phyloP scores from a whole-genome alignment of 2,888 invertebrate genomes.

The Erpobdella octoculata region DNA sequence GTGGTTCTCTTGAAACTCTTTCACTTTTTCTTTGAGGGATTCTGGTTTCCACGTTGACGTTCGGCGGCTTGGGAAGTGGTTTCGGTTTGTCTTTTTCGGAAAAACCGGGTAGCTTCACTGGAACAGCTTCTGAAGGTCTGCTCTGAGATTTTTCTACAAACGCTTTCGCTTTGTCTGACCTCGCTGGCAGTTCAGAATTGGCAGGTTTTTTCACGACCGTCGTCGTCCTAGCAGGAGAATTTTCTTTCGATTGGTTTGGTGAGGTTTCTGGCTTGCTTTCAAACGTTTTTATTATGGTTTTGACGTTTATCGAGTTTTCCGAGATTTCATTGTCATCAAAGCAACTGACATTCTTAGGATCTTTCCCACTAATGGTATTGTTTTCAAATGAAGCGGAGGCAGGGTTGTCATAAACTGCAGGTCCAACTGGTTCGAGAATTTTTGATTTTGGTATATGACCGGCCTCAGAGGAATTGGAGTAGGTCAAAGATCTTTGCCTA shows the following conservation, averaged over 20 bases:
- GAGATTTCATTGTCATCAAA: too few relatives aligned
- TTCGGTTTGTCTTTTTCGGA: not conserved
- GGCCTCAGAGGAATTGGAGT: not conserved
- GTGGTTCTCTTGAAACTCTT: not conserved
- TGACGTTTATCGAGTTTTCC: not conserved
- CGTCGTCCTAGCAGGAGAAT: not conserved
- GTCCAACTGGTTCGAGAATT: not conserved
- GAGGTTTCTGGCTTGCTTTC: not conserved
- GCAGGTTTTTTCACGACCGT: not conserved
- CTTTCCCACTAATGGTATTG: too few relatives aligned
- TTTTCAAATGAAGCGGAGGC: too few relatives aligned
- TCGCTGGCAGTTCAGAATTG: not conserved
- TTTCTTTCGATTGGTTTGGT: not conserved
- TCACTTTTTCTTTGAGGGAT: not conserved
- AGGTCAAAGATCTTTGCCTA: not conserved
- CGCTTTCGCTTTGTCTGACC: not conserved
- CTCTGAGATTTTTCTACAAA: not conserved
- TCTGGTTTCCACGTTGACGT: not conserved
- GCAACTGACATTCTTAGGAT: too few relatives aligned
- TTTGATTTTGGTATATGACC: not conserved
- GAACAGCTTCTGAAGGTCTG: not conserved
- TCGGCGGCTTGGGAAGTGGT: not conserved
- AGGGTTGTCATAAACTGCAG: not conserved
- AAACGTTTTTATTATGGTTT: not conserved
- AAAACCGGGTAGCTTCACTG: not conserved